Base-by-base conservation (phyloP, 2,797 vertebrate species). In the Pseudochaenichthys georgianus region DNA sequence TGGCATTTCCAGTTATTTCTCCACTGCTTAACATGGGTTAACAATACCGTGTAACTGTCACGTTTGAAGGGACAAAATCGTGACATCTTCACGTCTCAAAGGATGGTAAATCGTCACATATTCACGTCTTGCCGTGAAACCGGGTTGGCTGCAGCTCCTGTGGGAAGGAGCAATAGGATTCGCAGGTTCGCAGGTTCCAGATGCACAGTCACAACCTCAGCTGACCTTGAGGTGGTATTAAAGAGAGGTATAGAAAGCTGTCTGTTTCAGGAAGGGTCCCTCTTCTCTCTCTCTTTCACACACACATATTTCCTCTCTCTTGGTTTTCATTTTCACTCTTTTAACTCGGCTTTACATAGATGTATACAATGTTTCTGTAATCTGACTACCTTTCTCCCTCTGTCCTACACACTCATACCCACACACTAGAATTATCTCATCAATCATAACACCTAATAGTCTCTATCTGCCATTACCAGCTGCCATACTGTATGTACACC, bases 401-500 rank as follows among this genome's bases (percentile, higher is more conserved):
- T 48, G 46, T 71, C 60, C 31, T 62, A 38, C 46, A 71, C 76
- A 81, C 82, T 23, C 66, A 52, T 13, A 58, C 42, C 46, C 55
- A 45, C 70, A 77, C 59, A 55, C 28, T 21, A 61, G n/a, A 73
- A 78, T 88, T 81, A 91, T 88, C 86, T 89, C 82, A 81, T 91
- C 85, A 86, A 74, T 80, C 84, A 65, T 43, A 80, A 84, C 79
- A 80, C 81, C 66, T 50, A 76, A 83, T 77, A 89, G 83, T 84
- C 70, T 60, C 74, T 50, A 50, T 42, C 62, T 64, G 64, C 65
- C 62, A 69, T 85, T 70, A 81, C 75, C 73, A 77, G 66, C 66
- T 86, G 81, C 75, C 73, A 80, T 38, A 38, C 28, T 28, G 28
- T 68, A 59, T 70, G 72, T 45, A 61, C 43, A 67, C 52, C 55